Base-by-base conservation (phyloP, 1,140 invertebrate genomes). In the Trachelipus rathkii region DNA sequence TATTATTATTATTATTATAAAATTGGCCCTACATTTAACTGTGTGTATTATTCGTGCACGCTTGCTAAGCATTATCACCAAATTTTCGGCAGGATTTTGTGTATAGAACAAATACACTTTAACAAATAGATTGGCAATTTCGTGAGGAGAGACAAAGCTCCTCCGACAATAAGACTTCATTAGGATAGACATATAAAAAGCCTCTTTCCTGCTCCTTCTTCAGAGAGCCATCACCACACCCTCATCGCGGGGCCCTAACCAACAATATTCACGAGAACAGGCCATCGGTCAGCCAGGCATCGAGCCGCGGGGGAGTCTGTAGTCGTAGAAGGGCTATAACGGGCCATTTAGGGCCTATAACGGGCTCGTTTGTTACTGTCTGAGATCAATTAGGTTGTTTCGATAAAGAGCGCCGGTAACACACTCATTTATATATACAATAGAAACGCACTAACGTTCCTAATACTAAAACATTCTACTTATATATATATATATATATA, bases 311-410 rank as follows among this genome's bases (percentile, higher is more conserved):
- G 50, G 50, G 50, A 60, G 50, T 60, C 19, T 13, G 50, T 60
- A 15, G 50, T 60, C 50, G 50, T 60, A 15, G 50, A 60, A 60
- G 19, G 11, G 50, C 19, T 8, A 60, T 15, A 60, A 74, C 50
- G 68, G 73, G 72, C 70, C 73, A 60, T 75, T 78, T 75, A 70
- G 77, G 50, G 77, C 66, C 23, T 19, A 69, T 75, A 68, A 72
- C 73, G 50, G 72, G 24, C 19, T 60, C 77, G 74, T 78, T 75
- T 69, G 69, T 78, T 78, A 78, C 72, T 75, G 77, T 75, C 77
- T 66, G 13, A 24, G 73, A 75, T 75, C 77, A 78, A 78, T 78
- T 78, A 78, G 67, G 33, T 68, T 10, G 45, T 78, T 78, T 67
- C 69, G 73, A 78, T 78, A 60, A 60, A 19, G 50, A 15, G 11